Percentiles rank a stretch among this genome's conserved stretches.
These are phyloP conservation scores for Nymphalis c-album DNA, from an alignment of 2,888 invertebrate genomes.

Conservation along the genomic window DNA sequence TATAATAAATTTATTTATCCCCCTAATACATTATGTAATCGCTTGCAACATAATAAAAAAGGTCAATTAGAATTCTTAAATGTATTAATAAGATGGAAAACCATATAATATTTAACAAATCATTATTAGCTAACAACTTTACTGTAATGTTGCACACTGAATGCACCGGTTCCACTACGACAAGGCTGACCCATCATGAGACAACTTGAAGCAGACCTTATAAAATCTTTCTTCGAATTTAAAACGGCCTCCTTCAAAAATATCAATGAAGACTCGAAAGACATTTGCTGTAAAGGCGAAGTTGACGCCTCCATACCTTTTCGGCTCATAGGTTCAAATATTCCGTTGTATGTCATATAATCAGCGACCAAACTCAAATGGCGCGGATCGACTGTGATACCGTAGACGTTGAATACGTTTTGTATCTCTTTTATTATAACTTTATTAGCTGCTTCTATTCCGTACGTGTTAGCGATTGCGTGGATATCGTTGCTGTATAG, in stretches of 20 bases:
- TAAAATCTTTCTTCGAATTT: conserved; percentile 86
- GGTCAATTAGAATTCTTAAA: background rate
- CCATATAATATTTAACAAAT: conserved; percentile 18
- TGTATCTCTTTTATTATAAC: conserved; percentile 96
- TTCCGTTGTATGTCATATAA: conserved; percentile 98
- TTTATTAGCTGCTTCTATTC: conserved; percentile 96
- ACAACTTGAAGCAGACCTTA: conserved; percentile 92
- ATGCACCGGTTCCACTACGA: conserved; percentile 90
- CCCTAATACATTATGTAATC: too few relatives aligned
- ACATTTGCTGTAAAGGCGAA: conserved; percentile 98
- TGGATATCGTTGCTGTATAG: conserved; percentile 97
- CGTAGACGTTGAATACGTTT: conserved; percentile 98
- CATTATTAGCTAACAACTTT: conserved; percentile 47
- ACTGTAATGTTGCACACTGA: conserved; percentile 70
- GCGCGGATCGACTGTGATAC: conserved; percentile 96
- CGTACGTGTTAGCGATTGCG: conserved; percentile 93
- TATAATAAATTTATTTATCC: too few relatives aligned
- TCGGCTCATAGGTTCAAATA: conserved; percentile 93
- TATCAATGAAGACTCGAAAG: conserved; percentile 95
- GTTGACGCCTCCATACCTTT: conserved; percentile 94
- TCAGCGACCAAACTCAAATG: conserved; percentile 97
- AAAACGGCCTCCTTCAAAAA: conserved; percentile 91
- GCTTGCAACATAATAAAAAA: background rate
- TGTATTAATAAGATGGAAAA: background rate
- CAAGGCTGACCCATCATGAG: conserved; percentile 93